Evolutionary conservation across 1,140 invertebrate genomes (phyloP), one percentile per base, ranked within the genome.

Genomic region (Xylocopa sonorina): DNA sequence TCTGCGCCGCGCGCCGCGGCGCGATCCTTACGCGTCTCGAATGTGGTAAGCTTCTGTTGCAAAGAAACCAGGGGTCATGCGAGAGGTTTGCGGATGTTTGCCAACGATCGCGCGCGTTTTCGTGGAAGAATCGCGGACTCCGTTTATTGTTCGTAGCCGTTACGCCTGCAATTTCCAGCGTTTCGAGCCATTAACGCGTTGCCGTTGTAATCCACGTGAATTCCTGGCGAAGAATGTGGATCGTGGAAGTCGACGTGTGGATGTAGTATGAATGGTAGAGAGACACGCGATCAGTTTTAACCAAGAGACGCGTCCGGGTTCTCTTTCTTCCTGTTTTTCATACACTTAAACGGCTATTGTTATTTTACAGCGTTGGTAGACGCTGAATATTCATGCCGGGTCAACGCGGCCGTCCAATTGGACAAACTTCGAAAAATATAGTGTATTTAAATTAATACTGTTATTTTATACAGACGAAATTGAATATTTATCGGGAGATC

Each of bases 1-100:
- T 83, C 72, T 83, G 66, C 60, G 69, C 57, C 68, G 41, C 58
- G 27, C 79, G 24, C 68, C 29, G 55, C 32, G 57, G 21, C 62
- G 69, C 27, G 60, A 73, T 48, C 43, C 66, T 51, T 32, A 3
- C 29, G 29, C 50, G 34, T 55, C 66, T 51, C 32, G 41, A 43
- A 62, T 60, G 62, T 48, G n/a, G 43, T 51, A 51, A 80, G 60
- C 46, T 43, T n/a, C 57, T 38, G 21, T n/a, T 60, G 21, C 10
- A 34, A 60, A 60, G 21, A 9, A 3, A 32, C 55, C 9, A 58
- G 7, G 55, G 24, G 53, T 14, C 24, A 16, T 14, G 18, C 53
- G 55, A 29, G 27, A 29, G 27, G 27, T 57, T 57, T 29, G 6
- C 14, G 16, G 14, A 29, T 55, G 24, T 18, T 29, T 29, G 14